These are phyloP conservation scores for Orthonevra nobilis DNA, from an alignment of 2,888 invertebrate genomes.

Conservation along the genomic window DNA sequence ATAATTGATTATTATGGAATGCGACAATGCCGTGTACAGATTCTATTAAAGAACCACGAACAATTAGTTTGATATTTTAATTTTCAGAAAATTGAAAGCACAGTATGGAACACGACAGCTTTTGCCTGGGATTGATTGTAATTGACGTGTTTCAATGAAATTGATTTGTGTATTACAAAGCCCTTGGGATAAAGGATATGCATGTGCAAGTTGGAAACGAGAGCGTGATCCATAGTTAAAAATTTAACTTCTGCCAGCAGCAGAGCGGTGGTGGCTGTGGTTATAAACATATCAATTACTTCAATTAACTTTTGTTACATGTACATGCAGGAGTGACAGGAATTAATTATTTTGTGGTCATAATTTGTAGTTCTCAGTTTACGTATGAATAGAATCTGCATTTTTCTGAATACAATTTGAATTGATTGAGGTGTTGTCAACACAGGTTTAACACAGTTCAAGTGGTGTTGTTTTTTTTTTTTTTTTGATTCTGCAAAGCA, in stretches of 20 bases:
- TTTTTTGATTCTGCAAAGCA: too few species aligned
- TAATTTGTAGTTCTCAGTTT: too few species aligned
- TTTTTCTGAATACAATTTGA: too few species aligned
- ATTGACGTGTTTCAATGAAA: constrained; percentile 4
- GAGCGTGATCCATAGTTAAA: constrained; percentile 3
- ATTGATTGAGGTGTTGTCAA: too few species aligned
- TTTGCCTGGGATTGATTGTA: constrained; percentile 11
- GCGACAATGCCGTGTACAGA: not conserved
- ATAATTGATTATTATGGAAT: not conserved
- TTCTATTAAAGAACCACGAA: not conserved
- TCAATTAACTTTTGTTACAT: not conserved
- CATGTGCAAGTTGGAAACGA: not conserved
- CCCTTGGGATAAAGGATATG: too few species aligned
- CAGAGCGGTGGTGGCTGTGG: not conserved
- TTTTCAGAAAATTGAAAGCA: too few species aligned
- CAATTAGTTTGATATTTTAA: constrained; percentile 12
- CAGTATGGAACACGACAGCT: not conserved
- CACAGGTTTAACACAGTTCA: too few species aligned
- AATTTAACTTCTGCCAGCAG: not conserved
- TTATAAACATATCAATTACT: not conserved
- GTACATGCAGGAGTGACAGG: too few species aligned
- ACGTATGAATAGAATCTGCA: too few species aligned
- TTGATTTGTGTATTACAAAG: constrained; percentile 7
- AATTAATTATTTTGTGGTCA: too few species aligned
- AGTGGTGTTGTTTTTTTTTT: too few species aligned